A percentile compares a stretch with the other conserved stretches of the same genome.
phyloP scores from a whole-genome alignment of 2,888 invertebrate species.

The Epsilonema sp. region DNA sequence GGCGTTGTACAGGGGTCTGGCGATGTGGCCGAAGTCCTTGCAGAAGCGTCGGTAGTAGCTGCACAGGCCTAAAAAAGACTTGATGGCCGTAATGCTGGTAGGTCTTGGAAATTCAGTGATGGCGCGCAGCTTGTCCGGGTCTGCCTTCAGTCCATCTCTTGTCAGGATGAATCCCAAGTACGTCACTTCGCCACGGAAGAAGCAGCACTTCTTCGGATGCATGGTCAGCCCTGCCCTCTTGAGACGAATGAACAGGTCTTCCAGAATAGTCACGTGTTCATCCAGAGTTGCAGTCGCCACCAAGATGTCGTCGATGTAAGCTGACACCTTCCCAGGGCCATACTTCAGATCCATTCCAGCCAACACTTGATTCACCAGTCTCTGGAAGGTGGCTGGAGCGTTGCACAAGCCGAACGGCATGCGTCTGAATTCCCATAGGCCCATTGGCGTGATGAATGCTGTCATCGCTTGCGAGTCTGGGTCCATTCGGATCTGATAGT shows the following conservation, averaged over 20 bases:
- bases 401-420: slow-evolving; percentile 17
- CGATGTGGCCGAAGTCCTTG: neutral
- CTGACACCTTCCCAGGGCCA: too few relatives aligned
- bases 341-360: slow-evolving; percentile 8
- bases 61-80: slow-evolving; percentile 1
- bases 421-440: slow-evolving; percentile 15
- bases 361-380: neutral
- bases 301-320: slow-evolving; percentile 1
- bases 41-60: neutral
- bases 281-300: neutral
- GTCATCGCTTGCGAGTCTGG: too few relatives aligned
- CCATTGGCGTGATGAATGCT: too few relatives aligned
- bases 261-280: neutral
- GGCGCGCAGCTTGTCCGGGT: neutral
- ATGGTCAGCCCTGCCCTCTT: neutral
- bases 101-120: neutral
- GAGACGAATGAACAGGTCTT: neutral
- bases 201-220: neutral
- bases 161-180: neutral
- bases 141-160: neutral
- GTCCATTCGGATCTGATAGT: too few relatives aligned
- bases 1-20: neutral
- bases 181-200: neutral
- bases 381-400: neutral
- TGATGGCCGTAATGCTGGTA: neutral